phyloP scores from a whole-genome alignment of 2,888 invertebrate genomes.

The Acrocyrtus sp. region DNA sequence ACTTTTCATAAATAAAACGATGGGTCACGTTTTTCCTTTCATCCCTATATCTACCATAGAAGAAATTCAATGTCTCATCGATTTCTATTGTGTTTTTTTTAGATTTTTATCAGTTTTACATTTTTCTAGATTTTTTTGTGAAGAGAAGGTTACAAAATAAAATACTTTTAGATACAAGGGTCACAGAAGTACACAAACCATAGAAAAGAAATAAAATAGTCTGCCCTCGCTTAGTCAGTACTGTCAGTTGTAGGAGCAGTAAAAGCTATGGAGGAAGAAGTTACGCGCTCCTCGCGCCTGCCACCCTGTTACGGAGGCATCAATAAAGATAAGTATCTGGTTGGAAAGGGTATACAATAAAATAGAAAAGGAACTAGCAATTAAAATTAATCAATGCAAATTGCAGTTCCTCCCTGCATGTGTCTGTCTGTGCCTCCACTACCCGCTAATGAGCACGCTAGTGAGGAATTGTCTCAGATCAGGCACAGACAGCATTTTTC shows the following conservation, averaged over 20 bases:
- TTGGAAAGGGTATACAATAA: constrained; percentile 42
- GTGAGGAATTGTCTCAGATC: too few species aligned
- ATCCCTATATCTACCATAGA: neutral
- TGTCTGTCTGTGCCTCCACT: too few species aligned
- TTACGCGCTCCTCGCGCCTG: too few species aligned
- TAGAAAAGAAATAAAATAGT: too few species aligned
- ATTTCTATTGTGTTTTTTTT: constrained; percentile 19
- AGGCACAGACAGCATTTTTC: too few species aligned
- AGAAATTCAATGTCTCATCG: constrained; percentile 37
- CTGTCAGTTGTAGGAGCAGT: too few species aligned
- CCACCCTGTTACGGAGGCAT: constrained; percentile 22
- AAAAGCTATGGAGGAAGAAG: too few species aligned
- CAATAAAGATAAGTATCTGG: constrained; percentile 44
- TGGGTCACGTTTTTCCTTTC: neutral
- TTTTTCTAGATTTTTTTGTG: constrained; percentile 8
- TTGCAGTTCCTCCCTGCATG: constrained; percentile 36
- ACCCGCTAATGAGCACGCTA: too few species aligned
- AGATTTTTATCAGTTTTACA: constrained; percentile 22
- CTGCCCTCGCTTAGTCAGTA: too few species aligned
- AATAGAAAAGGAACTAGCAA: constrained; percentile 43
- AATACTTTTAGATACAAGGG: too few species aligned
- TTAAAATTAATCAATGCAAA: constrained; percentile 51
- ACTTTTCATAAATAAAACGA: constrained; percentile 28
- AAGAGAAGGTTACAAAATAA: neutral
- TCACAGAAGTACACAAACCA: too few species aligned